Evolutionary conservation across 2,113 vertebrate species (phyloP), one percentile per base, ranked within the genome.

Genomic region (Phoenicopterus ruber): DNA sequence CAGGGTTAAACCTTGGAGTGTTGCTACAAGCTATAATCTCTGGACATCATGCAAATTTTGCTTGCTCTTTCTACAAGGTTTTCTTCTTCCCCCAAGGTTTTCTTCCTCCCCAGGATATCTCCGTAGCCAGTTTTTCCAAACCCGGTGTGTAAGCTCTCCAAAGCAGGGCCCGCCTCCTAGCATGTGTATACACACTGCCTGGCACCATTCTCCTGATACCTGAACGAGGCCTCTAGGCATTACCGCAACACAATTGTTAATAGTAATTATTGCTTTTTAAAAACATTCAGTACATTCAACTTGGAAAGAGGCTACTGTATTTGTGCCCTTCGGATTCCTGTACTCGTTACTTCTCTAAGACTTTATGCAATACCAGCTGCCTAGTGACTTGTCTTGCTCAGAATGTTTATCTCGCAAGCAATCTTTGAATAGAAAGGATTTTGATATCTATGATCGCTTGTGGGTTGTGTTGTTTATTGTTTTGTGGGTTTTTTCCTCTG

Each of bases 251-350:
- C 46, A 34, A 9, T 54, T 91, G 77, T 85, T 82, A 42, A 34
- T 9, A 38, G 78, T 70, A 95, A 95, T 96, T 95, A 78, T 8
- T 91, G 62, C 89, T 73, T 87, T 80, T 82, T 36, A 38, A 87
- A 93, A 91, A 47, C 87, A 82, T 52, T 44, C 52, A 2, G 38
- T 82, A 15, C 86, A 6, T 73, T 74, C 54, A 17, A 3, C 80
- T 65, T 63, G 58, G 25, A 57, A 76, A 29, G 78, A 94, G 91
- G 25, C 50, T 82, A 13, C 89, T 73, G 32, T 58, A 3, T 70
- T 66, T 63, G 62, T 95, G 73, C 86, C 54, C 32, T 87, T 81
- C 3, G n/a, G 54, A 9, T 93, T 89, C 52, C 44, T 52, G 29
- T 57, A 11, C 83, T 95, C 11, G 1, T 90, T 36, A 4, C 36